Percentiles rank a stretch among this genome's conserved stretches.
These are phyloP conservation scores for Drosophila bocqueti DNA, from an alignment of 1,140 invertebrate genomes.

Conservation along the genomic window DNA sequence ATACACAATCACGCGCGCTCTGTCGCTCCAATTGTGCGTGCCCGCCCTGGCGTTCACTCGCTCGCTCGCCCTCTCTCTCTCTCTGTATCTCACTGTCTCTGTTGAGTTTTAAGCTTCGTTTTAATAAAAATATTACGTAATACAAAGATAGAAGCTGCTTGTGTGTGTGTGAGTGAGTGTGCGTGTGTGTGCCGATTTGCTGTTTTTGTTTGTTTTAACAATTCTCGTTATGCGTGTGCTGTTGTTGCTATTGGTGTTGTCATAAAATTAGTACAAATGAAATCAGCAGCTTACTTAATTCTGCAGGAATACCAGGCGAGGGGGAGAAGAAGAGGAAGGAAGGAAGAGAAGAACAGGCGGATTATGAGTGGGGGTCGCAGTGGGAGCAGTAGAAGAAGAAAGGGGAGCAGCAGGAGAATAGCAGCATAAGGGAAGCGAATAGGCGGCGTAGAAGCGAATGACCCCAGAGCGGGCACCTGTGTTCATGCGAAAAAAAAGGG, in stretches of 20 bases:
- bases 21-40: constrained; percentile 41
- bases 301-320: background rate
- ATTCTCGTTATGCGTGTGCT: constrained; percentile 27
- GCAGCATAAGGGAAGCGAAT: background rate
- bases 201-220: constrained; percentile 61
- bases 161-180: constrained; percentile 6
- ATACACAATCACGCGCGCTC: constrained; percentile 36
- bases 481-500: constrained; percentile 21
- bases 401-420: constrained; percentile 2
- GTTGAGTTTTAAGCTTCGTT: constrained; percentile 76
- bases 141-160: constrained; percentile 71
- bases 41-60: constrained; percentile 25
- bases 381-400: background rate
- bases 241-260: constrained; percentile 25
- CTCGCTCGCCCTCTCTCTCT: constrained; percentile 15
- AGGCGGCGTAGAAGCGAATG: constrained; percentile 57
- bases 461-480: constrained; percentile 54
- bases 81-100: constrained; percentile 31
- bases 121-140: constrained; percentile 83
- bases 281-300: constrained; percentile 44
- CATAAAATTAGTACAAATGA: constrained; percentile 58
- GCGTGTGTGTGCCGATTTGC: constrained; percentile 43
- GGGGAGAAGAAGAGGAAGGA: background rate
- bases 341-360: background rate
- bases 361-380: constrained; percentile 2